Percentiles rank a stretch among this genome's conserved stretches.
These are phyloP conservation scores for Pseudochirops corinnae DNA, from an alignment of 2,797 vertebrate species.

Conservation along the genomic window DNA sequence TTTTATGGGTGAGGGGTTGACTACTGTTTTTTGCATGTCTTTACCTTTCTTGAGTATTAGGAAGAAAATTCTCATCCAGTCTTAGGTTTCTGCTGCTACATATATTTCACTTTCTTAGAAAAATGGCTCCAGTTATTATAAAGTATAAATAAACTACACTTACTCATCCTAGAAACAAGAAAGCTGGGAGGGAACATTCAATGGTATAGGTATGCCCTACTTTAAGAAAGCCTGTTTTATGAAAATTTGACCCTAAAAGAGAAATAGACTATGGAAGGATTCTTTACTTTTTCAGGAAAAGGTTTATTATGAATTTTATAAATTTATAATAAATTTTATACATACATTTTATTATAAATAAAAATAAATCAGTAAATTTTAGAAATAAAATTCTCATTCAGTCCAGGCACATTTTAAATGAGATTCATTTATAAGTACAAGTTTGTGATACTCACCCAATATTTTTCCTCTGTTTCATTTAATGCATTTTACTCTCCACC, in stretches of 20 bases:
- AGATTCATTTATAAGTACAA: not conserved
- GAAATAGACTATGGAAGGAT: not conserved
- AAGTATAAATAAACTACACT: not conserved
- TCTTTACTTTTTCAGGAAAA: not conserved
- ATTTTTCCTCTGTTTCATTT: not conserved
- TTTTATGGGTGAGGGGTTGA: not conserved
- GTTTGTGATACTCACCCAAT: not conserved
- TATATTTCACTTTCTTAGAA: not conserved
- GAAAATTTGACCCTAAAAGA: not conserved
- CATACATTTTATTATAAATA: too few relatives aligned
- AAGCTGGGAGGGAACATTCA: not conserved
- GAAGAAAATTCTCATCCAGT: not conserved
- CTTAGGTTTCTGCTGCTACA: not conserved
- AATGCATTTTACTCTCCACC: not conserved
- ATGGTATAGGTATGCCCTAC: not conserved
- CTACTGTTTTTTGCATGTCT: not conserved
- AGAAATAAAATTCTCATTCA: not conserved
- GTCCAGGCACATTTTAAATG: not conserved
- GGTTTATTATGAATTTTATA: not conserved
- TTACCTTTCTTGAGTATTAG: not conserved
- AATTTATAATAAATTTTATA: too few relatives aligned
- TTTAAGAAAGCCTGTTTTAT: not conserved
- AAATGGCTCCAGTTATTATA: not conserved
- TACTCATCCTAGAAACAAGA: not conserved
- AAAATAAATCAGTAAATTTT: too few relatives aligned